Evolutionary conservation across 2,888 invertebrate genomes (phyloP).

Genomic region (Argyresthia goedartella): DNA sequence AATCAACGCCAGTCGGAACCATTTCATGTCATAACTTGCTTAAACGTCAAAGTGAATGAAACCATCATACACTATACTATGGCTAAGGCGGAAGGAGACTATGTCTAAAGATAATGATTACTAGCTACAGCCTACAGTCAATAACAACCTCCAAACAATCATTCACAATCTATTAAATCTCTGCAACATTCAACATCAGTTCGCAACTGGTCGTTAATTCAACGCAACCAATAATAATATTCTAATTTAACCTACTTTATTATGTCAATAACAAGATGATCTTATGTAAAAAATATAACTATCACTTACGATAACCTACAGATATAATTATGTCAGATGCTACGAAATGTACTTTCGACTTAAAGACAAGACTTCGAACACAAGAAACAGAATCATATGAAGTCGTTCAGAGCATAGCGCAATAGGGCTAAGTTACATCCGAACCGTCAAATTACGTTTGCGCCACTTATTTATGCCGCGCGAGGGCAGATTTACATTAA

Average conservation of each 20-base stretch:
- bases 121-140: slow-evolving; percentile 17
- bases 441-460: too few relatives aligned
- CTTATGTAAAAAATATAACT: slow-evolving; percentile 61
- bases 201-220: slow-evolving; percentile 61
- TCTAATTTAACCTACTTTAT: slow-evolving; percentile 35
- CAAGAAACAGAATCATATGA: too few relatives aligned
- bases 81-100: slow-evolving; percentile 19
- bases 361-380: too few relatives aligned
- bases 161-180: slow-evolving; percentile 61
- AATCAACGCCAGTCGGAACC: too few relatives aligned
- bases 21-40: too few relatives aligned
- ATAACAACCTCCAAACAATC: slow-evolving; percentile 46
- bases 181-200: slow-evolving; percentile 67
- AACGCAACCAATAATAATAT: slow-evolving; percentile 27
- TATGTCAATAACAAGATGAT: slow-evolving; percentile 31
- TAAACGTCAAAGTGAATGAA: too few relatives aligned
- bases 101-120: slow-evolving; percentile 35
- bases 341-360: neutral
- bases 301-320: slow-evolving; percentile 25
- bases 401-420: too few relatives aligned
- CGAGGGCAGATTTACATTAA: too few relatives aligned
- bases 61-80: too few relatives aligned
- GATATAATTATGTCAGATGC: slow-evolving; percentile 7
- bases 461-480: too few relatives aligned
- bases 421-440: too few relatives aligned